phyloP scores from a whole-genome alignment of 2,888 invertebrate species.

The Heteromyza rotundicornis region DNA sequence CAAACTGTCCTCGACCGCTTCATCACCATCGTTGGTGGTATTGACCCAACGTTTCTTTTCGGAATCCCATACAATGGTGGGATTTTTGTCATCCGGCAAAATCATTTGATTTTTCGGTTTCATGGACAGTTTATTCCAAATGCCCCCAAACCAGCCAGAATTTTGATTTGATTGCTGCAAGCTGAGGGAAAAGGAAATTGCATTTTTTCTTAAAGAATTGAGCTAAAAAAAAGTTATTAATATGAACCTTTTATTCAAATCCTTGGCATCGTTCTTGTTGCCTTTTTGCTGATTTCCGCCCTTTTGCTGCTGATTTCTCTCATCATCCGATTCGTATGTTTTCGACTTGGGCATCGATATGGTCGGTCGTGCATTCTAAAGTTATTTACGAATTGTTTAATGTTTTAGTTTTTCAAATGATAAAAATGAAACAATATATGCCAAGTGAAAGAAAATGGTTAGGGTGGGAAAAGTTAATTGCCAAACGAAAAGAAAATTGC shows the following conservation, averaged over 20 bases:
- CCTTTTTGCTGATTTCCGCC: constrained; percentile 19
- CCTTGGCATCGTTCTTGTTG: constrained; percentile 28
- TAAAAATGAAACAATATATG: not conserved
- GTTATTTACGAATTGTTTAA: not conserved
- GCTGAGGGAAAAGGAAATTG: constrained; percentile 27
- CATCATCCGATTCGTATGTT: constrained; percentile 55
- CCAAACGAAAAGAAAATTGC: too few species aligned
- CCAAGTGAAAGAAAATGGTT: too few species aligned
- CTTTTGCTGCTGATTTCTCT: constrained; percentile 20
- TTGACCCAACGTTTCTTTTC: constrained; percentile 87
- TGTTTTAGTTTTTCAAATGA: not conserved
- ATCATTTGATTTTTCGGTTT: constrained; percentile 95
- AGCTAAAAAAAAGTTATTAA: not conserved
- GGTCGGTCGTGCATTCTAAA: constrained; percentile 58
- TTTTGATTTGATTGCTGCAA: constrained; percentile 47
- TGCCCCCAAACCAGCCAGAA: constrained; percentile 83
- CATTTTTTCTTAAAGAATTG: not conserved
- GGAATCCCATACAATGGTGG: constrained; percentile 91
- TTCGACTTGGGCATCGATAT: constrained; percentile 68
- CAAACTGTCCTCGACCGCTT: constrained; percentile 65
- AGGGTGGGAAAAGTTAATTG: too few species aligned
- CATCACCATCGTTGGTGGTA: constrained; percentile 69
- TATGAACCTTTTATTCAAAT: constrained; percentile 32
- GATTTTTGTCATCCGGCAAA: constrained; percentile 93
- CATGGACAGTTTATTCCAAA: constrained; percentile 81